Conservation (phyloP, 2,113 vertebrate genomes). For the Poecilia latipinna region DNA sequence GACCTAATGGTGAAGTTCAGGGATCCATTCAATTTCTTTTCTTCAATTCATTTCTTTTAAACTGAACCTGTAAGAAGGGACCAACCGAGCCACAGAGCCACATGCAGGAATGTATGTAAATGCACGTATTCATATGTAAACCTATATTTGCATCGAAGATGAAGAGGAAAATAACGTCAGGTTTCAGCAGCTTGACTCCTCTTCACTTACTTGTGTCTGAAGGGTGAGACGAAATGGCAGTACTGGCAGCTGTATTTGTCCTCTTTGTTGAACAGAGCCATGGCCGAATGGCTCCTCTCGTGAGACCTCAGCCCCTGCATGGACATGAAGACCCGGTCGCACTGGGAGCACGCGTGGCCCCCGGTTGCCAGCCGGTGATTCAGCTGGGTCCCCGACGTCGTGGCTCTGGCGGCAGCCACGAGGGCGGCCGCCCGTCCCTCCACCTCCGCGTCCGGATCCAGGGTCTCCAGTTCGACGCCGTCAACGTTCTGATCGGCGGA, state of each 20-base stretch:
- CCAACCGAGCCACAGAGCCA: no score
- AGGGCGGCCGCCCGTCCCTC: conserved; percentile 55
- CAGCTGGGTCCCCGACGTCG: conserved; percentile 77
- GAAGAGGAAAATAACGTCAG: neutral
- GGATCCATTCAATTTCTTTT: no score
- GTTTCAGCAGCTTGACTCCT: neutral
- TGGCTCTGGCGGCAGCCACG: conserved; percentile 54
- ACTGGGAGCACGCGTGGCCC: conserved; percentile 93
- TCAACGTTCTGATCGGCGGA: neutral
- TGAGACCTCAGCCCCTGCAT: conserved; percentile 98
- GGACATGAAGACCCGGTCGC: conserved; percentile 97
- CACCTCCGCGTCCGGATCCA: conserved; percentile 20
- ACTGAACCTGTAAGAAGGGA: no score
- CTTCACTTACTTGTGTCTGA: conserved; percentile 97
- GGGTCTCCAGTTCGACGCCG: conserved; percentile 25
- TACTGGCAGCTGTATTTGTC: conserved; percentile 99
- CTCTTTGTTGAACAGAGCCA: conserved; percentile 90
- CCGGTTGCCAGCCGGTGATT: conserved; percentile 85
- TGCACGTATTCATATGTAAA: no score
- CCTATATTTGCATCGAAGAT: no score
- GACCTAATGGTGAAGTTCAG: no score
- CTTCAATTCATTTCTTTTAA: no score
- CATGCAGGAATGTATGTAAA: no score
- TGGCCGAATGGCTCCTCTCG: conserved; percentile 96
- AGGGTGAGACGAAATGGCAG: conserved; percentile 97